A percentile compares a stretch with the other conserved stretches of the same genome.
phyloP scores from a whole-genome alignment of 2,797 vertebrate species.

The Fistularia tabacaria region DNA sequence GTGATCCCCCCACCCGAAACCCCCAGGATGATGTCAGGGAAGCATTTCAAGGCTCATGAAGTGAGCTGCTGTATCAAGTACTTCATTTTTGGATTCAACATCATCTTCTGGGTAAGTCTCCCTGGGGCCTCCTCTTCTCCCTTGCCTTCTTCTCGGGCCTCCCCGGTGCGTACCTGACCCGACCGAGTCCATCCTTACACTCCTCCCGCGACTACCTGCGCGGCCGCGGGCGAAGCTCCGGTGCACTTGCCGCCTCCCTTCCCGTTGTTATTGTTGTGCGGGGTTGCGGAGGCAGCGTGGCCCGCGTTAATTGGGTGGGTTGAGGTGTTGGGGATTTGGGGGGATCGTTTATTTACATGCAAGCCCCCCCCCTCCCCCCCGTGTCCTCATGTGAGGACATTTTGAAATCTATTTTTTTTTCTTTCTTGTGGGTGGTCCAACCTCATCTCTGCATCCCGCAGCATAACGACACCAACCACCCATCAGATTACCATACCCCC shows the following conservation, averaged over 20 bases:
- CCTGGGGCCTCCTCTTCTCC: neutral
- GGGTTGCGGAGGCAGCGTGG: neutral
- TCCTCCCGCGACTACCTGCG: too few species aligned
- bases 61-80: conserved; percentile 99
- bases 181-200: neutral
- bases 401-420: too few species aligned
- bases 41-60: conserved; percentile 97
- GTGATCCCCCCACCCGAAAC: conserved; percentile 31
- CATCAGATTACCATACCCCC: too few species aligned
- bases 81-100: conserved; percentile 98
- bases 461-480: too few species aligned
- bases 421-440: too few species aligned
- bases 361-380: too few species aligned
- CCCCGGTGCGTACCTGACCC: conserved; percentile 4
- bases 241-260: conserved; percentile 48
- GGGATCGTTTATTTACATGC: too few species aligned
- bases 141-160: neutral
- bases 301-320: neutral
- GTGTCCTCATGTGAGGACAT: too few species aligned
- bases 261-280: conserved; percentile 24
- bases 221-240: conserved; percentile 2
- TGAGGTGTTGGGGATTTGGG: too few species aligned
- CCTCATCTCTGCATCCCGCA: too few species aligned
- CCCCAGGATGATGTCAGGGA: conserved; percentile 90
- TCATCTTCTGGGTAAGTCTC: conserved; percentile 95